Evolutionary conservation across 2,888 invertebrate genomes (phyloP).

Genomic region (Rhopalosiphum nymphaeae): DNA sequence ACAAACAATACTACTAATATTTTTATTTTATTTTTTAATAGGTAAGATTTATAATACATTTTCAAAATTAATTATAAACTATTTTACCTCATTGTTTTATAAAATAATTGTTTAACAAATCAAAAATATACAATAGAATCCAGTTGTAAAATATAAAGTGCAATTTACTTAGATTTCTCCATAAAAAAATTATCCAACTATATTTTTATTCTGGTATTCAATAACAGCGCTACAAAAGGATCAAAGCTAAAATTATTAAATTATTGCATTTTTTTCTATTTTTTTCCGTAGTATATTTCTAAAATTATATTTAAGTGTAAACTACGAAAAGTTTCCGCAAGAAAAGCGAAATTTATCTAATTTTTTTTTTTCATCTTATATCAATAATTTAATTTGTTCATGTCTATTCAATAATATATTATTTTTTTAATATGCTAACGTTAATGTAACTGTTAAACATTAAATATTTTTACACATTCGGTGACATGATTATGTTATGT

Average conservation of each 20-base stretch:
- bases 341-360: neutral
- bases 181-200: slow-evolving; percentile 36
- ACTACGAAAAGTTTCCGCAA: neutral
- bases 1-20: neutral
- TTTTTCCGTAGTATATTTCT: neutral
- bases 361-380: neutral
- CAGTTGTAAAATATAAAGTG: neutral
- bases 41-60: neutral
- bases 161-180: neutral
- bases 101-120: neutral
- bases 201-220: neutral
- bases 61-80: neutral
- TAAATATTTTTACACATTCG: neutral
- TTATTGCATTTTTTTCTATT: neutral
- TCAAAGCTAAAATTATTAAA: slow-evolving; percentile 22
- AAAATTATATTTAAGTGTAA: slow-evolving; percentile 22
- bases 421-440: neutral
- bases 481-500: neutral
- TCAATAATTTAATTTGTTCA: neutral
- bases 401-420: neutral
- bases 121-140: neutral
- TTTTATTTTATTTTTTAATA: neutral
- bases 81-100: neutral
- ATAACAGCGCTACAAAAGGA: too few relatives aligned
- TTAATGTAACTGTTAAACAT: neutral